Conservation (phyloP, 2,113 vertebrate species). For the Phasianus colchicus region DNA sequence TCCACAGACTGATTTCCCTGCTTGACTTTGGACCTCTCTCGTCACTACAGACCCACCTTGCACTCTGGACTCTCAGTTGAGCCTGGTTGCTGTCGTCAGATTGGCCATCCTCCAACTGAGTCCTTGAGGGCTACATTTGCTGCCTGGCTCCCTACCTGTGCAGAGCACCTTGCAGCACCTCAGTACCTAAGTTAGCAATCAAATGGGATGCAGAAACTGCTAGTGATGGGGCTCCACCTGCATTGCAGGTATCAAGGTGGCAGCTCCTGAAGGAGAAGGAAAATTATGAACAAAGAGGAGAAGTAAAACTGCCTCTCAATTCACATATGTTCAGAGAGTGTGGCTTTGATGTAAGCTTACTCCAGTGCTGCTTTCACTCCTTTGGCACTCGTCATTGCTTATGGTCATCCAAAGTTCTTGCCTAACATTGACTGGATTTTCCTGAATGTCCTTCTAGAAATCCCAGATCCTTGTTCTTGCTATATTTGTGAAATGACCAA, state of each 20-base stretch:
- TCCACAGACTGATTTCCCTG: neutral
- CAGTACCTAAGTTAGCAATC: neutral
- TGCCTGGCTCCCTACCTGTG: neutral
- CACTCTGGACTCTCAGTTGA: neutral
- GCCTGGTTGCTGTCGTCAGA: neutral
- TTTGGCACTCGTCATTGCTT: neutral
- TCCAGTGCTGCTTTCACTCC: neutral
- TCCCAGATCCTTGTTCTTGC: neutral
- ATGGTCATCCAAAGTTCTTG: neutral
- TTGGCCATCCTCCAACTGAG: neutral
- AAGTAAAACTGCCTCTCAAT: fast-evolving
- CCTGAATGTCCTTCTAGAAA: neutral
- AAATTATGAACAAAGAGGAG: neutral
- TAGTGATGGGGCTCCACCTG: neutral
- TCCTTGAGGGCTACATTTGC: neutral
- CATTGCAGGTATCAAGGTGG: neutral
- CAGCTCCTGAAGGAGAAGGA: neutral
- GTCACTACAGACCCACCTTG: neutral
- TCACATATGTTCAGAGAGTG: fast-evolving
- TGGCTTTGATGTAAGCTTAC: neutral
- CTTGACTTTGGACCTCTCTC: neutral
- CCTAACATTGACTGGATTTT: neutral
- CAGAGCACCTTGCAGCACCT: neutral
- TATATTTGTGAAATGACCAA: neutral
- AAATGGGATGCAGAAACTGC: neutral